A percentile compares a stretch with the other conserved stretches of the same genome.
These are phyloP conservation scores for Sinella curviseta DNA, from an alignment of 1,140 invertebrate genomes.

Conservation along the genomic window DNA sequence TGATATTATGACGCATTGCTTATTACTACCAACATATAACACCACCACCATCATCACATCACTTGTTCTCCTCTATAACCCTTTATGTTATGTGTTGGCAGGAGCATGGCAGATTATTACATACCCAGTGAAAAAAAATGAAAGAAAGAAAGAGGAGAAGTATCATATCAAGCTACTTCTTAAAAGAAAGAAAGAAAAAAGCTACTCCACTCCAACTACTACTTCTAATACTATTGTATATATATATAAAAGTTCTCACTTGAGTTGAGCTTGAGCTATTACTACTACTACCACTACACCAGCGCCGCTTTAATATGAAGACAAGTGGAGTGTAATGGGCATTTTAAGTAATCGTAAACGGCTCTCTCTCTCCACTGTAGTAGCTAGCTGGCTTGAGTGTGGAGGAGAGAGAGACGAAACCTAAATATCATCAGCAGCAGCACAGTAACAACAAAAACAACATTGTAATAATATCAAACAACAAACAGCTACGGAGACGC, in stretches of 20 bases:
- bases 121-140: neutral
- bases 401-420: neutral
- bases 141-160: neutral
- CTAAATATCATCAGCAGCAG: neutral
- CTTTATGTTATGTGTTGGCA: too few species aligned
- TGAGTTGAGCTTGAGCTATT: neutral
- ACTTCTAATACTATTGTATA: neutral
- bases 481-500: neutral
- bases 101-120: neutral
- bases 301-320: neutral
- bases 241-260: too few species aligned
- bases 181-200: neutral
- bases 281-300: neutral
- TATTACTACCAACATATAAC: neutral
- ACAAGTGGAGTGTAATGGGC: conserved; percentile 8
- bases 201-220: neutral
- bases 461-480: neutral
- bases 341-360: conserved; percentile 19
- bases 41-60: too few species aligned
- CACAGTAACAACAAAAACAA: neutral
- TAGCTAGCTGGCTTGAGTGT: neutral
- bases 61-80: neutral
- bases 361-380: too few species aligned
- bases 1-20: conserved; percentile 27
- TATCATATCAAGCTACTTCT: neutral